Evolutionary conservation across 2,888 invertebrate species (phyloP).

Genomic region (Dorcus parallelipipedus): DNA sequence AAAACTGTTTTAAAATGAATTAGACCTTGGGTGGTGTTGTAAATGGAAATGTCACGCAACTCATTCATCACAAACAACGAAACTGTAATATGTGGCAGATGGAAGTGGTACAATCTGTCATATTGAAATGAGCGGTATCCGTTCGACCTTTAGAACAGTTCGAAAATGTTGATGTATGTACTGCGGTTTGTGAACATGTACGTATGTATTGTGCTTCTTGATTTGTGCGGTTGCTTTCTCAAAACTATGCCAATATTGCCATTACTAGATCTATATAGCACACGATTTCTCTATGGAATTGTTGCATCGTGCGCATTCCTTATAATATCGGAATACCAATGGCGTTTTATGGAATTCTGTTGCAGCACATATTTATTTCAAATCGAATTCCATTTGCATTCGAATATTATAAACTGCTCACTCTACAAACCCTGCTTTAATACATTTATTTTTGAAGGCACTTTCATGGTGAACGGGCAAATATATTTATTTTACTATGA

Average conservation of each 20-base stretch:
- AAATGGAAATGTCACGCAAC: too few relatives aligned
- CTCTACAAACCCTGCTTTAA: too few relatives aligned
- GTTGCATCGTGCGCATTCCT: background rate
- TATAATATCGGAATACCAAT: background rate
- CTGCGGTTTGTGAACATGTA: background rate
- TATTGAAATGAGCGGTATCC: background rate
- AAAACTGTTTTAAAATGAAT: too few relatives aligned
- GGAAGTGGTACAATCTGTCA: background rate
- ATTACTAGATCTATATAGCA: background rate
- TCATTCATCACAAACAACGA: background rate
- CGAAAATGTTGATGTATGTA: background rate
- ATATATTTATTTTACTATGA: too few relatives aligned
- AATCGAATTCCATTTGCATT: too few relatives aligned
- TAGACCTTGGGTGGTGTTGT: too few relatives aligned
- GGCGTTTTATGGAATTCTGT: too few relatives aligned
- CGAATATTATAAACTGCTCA: too few relatives aligned
- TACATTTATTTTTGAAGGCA: too few relatives aligned
- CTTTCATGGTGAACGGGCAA: too few relatives aligned
- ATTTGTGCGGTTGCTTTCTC: conserved; percentile 34
- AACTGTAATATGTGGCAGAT: background rate
- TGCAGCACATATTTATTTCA: too few relatives aligned
- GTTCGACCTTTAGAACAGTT: background rate
- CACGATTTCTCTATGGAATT: background rate
- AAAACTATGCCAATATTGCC: conserved; percentile 37
- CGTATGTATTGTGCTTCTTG: conserved; percentile 29